Percentiles rank a stretch among this genome's conserved stretches.
These are phyloP conservation scores for Poecilia gillii DNA, from an alignment of 2,797 vertebrate genomes.

Conservation along the genomic window DNA sequence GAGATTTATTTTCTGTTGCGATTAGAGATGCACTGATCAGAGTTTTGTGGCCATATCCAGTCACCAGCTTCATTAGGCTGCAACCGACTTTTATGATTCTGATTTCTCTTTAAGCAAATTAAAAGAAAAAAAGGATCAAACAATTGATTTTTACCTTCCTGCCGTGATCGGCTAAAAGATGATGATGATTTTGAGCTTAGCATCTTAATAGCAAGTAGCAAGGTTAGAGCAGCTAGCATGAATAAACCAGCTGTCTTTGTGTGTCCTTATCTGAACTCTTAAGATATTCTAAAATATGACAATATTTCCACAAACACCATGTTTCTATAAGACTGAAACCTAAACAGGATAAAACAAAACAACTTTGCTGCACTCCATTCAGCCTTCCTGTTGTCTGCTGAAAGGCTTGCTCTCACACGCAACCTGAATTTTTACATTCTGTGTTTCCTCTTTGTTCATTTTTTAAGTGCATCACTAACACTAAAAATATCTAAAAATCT, in stretches of 20 bases:
- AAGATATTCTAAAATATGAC: neutral
- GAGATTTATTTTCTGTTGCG: conserved; percentile 47
- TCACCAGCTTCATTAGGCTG: neutral
- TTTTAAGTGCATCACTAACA: neutral
- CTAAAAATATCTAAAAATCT: neutral
- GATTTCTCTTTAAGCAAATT: neutral
- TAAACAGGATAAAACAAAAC: neutral
- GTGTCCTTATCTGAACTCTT: neutral
- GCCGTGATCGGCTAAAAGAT: neutral
- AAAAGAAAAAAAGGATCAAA: neutral
- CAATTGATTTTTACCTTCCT: neutral
- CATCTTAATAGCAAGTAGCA: neutral
- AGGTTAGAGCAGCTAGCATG: neutral
- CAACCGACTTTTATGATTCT: neutral
- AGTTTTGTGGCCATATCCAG: neutral
- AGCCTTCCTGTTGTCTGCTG: neutral
- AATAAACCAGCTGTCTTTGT: neutral
- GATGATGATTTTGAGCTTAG: neutral
- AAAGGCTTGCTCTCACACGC: neutral
- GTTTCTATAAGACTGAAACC: neutral
- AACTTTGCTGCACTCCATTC: neutral
- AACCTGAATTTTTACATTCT: neutral
- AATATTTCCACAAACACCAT: neutral
- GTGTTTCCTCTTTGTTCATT: neutral
- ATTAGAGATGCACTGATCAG: conserved; percentile 4